Conservation (phyloP, 2,797 vertebrate genomes). For the Phoxinus dragarum region DNA sequence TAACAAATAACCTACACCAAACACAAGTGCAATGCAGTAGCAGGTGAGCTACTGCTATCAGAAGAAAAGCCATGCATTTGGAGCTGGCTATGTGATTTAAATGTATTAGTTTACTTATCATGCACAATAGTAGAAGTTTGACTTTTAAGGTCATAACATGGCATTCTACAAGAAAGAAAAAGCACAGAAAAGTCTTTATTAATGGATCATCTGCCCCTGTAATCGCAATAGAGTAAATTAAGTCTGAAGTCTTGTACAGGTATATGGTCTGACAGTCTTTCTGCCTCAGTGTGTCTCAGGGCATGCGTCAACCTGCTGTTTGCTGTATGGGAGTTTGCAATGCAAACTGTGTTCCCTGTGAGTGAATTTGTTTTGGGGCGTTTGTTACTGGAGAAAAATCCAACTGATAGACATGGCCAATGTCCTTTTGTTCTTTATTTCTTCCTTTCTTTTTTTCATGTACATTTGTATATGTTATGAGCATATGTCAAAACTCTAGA, state of each 20-base stretch:
- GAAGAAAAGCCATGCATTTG: background rate
- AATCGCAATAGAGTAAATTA: background rate
- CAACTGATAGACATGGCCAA: background rate
- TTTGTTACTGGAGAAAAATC: constrained; percentile 26
- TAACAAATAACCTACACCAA: background rate
- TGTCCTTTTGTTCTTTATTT: constrained; percentile 1
- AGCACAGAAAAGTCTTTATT: background rate
- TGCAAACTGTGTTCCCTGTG: constrained; percentile 41
- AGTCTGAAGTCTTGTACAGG: background rate
- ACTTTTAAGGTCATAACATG: background rate
- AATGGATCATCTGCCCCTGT: background rate
- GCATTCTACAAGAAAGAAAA: too few relatives aligned
- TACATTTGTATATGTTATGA: background rate
- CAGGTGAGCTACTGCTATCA: background rate
- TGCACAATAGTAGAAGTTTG: background rate
- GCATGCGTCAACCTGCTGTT: constrained; percentile 48
- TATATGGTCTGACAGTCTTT: constrained; percentile 24
- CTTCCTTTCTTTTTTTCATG: background rate
- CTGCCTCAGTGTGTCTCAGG: constrained; percentile 34
- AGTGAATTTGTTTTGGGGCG: constrained; percentile 47
- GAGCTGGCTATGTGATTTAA: background rate
- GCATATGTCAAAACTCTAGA: too few relatives aligned
- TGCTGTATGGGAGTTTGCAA: constrained; percentile 42
- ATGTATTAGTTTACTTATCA: background rate
- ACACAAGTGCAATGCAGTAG: background rate